A percentile compares a stretch with the other conserved stretches of the same genome.
phyloP scores from a whole-genome alignment of 2,888 invertebrate genomes.

The Agrotis ipsilon region DNA sequence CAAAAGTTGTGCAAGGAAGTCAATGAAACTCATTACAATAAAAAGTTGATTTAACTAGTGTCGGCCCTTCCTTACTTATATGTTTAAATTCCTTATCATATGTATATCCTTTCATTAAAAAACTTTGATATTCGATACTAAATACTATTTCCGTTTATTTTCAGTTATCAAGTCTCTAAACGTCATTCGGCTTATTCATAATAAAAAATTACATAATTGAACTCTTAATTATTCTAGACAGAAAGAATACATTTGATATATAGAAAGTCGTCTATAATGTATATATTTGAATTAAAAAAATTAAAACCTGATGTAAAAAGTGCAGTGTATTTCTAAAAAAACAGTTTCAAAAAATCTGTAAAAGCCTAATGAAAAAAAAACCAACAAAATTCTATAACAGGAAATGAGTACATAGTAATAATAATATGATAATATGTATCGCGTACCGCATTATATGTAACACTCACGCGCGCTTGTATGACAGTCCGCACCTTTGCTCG shows the following conservation, averaged over 20 bases:
- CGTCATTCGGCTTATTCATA: neutral
- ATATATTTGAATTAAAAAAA: too few relatives aligned
- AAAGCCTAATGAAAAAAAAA: neutral
- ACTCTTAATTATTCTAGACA: neutral
- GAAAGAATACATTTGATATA: too few relatives aligned
- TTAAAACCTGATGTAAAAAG: neutral
- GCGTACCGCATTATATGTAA: constrained; percentile 64
- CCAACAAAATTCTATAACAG: constrained; percentile 60
- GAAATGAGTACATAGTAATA: constrained; percentile 70
- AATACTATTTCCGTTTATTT: neutral
- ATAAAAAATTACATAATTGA: neutral
- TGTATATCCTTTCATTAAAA: neutral
- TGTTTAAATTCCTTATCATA: neutral
- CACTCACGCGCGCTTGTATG: constrained; percentile 44
- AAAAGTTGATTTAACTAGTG: neutral
- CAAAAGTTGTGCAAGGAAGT: neutral
- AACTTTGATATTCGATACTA: neutral
- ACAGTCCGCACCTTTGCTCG: constrained; percentile 23
- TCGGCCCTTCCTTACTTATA: constrained; percentile 17
- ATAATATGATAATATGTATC: constrained; percentile 64
- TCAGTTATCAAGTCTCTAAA: neutral
- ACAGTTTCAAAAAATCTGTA: neutral
- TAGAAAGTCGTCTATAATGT: too few relatives aligned
- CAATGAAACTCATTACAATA: neutral
- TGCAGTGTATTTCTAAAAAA: neutral